phyloP scores from a whole-genome alignment of 1,140 invertebrate species.

The Scylla paramamosain region DNA sequence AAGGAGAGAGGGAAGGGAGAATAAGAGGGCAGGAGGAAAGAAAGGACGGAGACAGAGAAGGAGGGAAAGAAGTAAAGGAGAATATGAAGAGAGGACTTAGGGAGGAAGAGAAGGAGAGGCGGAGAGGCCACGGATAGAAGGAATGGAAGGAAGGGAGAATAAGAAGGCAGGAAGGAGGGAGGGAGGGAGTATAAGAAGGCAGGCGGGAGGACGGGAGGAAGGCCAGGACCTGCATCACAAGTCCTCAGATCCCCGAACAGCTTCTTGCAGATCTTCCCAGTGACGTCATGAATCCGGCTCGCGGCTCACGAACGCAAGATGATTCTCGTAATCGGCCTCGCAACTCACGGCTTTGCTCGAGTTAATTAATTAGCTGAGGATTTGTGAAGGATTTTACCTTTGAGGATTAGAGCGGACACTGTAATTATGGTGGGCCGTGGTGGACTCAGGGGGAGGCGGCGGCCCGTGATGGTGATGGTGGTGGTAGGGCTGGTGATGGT shows the following conservation, averaged over 20 bases:
- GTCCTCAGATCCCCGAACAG: neutral
- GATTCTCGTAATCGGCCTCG: constrained; percentile 10
- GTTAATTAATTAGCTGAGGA: constrained; percentile 23
- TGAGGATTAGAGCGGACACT: constrained; percentile 21
- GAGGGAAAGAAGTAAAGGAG: neutral
- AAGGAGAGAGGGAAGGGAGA: constrained; percentile 40
- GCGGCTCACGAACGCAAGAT: neutral
- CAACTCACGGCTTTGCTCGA: constrained; percentile 10
- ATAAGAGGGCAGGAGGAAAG: neutral
- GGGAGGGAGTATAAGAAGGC: neutral
- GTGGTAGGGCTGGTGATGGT: too few relatives aligned
- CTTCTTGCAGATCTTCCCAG: neutral
- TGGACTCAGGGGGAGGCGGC: neutral
- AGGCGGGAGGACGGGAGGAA: neutral
- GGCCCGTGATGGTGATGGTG: neutral
- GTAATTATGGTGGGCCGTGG: neutral
- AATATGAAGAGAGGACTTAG: neutral
- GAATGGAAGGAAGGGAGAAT: neutral
- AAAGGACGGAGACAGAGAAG: constrained; percentile 28
- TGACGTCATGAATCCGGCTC: constrained; percentile 10
- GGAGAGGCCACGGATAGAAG: neutral
- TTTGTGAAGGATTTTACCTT: constrained; percentile 17
- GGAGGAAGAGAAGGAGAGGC: neutral
- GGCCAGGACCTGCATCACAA: neutral
- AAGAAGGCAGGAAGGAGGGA: neutral